Evolutionary conservation across 1,140 invertebrate species (phyloP), one percentile per base, ranked within the genome.

Genomic region (Drosophila tani): DNA sequence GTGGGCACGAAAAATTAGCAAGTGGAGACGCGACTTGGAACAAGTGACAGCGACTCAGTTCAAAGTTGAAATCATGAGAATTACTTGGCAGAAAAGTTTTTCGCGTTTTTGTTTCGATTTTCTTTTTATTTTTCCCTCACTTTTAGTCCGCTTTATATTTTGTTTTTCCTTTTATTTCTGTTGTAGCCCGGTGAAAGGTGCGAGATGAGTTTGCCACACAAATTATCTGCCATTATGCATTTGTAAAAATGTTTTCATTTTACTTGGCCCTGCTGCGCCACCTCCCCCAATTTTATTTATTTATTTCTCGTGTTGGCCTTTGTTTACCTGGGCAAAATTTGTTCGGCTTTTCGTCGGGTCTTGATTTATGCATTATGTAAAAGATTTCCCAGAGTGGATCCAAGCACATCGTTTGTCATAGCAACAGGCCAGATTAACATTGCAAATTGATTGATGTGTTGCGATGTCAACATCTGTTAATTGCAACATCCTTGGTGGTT

Each of bases 31-130:
- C 51, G 56, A 55, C 64, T 57, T 43, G 74, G 51, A 49, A 55
- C 67, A 77, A 68, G 64, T 77, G 76, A 78, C 67, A 71, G 53
- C 32, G 46, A 51, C 74, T 66, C 53, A 65, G 58, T 79, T 74
- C 68, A 80, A 78, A 82, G 63, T 78, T 67, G 79, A 82, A 82
- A 82, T 81, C 79, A 82, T 82, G 79, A 81, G 74, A 82, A 82
- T 81, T 82, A 82, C 80, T 82, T 82, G 58, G 62, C 45, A 55
- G 58, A 74, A 57, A 78, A 78, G 74, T 57, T 77, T 77, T 67
- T 43, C 17, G 63, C 63, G 19, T 59, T 59, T 57, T 58, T 55
- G 24, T 64, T 41, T 41, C 27, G 19, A 14, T 68, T 64, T 64
- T 47, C 8, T 45, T 19, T 57, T 75, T 58, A 29, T 75, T 58